Conservation (phyloP, 53 echinoderm and acorn worm species). For the Hippasteria phrygiana region DNA sequence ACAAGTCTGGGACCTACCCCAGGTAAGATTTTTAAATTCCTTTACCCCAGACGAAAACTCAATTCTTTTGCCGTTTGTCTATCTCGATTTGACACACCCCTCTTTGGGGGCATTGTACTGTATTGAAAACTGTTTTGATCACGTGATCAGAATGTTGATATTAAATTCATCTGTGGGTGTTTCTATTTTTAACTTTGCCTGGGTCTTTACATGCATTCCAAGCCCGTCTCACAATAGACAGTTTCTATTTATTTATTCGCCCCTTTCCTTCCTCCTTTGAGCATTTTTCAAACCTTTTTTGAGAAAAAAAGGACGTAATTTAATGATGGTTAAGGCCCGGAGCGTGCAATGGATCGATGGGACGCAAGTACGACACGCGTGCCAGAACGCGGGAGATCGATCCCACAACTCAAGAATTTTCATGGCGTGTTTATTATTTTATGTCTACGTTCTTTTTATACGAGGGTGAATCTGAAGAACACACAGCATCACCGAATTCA, state of each 20-base stretch:
- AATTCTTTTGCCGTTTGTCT: background rate
- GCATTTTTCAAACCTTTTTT: constrained; percentile 11
- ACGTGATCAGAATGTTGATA: constrained; percentile 66
- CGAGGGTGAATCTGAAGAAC: background rate
- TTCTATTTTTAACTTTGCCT: background rate
- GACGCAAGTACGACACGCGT: constrained; percentile 11
- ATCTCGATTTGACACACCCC: constrained; percentile 40
- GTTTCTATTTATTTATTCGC: constrained; percentile 45
- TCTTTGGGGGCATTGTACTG: constrained; percentile 54
- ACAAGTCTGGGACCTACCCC: constrained; percentile 57
- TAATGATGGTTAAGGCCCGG: constrained; percentile 36
- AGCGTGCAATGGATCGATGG: constrained; percentile 35
- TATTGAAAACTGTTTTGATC: constrained; percentile 42
- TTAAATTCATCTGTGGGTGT: constrained; percentile 22
- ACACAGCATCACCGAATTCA: constrained; percentile 1
- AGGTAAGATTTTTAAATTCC: constrained; percentile 67
- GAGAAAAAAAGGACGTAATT: constrained; percentile 34
- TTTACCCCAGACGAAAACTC: background rate
- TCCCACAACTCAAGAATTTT: background rate
- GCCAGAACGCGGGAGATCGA: constrained; percentile 17
- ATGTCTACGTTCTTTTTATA: background rate
- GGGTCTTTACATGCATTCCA: background rate
- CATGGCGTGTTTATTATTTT: constrained; percentile 44
- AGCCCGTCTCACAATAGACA: constrained; percentile 14
- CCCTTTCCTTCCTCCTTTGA: constrained; percentile 9